A percentile compares a stretch with the other conserved stretches of the same genome.
phyloP scores from a whole-genome alignment of 1,140 invertebrate species.

The Odontomachus brunneus region DNA sequence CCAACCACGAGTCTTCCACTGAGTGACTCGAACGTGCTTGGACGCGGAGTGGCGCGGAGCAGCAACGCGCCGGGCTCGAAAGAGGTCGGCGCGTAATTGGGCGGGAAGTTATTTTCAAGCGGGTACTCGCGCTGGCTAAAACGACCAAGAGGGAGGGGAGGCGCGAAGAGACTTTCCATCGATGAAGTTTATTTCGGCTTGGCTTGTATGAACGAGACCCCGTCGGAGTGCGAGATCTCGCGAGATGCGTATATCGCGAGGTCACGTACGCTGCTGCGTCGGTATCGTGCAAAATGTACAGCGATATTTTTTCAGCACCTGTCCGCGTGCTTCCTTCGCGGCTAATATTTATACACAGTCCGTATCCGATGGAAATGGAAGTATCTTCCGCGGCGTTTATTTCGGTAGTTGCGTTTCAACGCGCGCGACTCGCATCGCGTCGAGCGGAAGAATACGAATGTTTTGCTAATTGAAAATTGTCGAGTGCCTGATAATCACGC shows the following conservation, averaged over 20 bases:
- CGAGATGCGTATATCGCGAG: no score
- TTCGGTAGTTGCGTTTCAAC: no score
- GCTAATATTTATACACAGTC: no score
- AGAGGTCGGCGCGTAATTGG: slow-evolving; percentile 55
- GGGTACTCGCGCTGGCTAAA: slow-evolving; percentile 27
- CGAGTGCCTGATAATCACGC: slow-evolving; percentile 7
- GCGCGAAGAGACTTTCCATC: slow-evolving; percentile 2
- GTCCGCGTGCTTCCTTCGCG: no score
- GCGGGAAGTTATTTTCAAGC: slow-evolving; percentile 57
- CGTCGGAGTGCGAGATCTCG: neutral
- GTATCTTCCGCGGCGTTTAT: no score
- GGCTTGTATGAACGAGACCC: neutral
- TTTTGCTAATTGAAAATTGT: slow-evolving; percentile 10
- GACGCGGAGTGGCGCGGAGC: neutral
- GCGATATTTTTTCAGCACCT: no score
- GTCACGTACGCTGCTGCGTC: no score
- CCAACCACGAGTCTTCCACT: slow-evolving; percentile 57
- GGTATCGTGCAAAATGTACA: no score
- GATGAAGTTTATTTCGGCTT: slow-evolving; percentile 30
- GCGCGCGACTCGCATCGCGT: no score
- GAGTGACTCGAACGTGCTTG: neutral
- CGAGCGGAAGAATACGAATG: neutral
- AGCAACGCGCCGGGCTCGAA: slow-evolving; percentile 30
- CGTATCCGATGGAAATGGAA: no score
- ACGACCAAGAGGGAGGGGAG: neutral